Evolutionary conservation across 2,888 invertebrate genomes (phyloP).

Genomic region (Lagria hirta): DNA sequence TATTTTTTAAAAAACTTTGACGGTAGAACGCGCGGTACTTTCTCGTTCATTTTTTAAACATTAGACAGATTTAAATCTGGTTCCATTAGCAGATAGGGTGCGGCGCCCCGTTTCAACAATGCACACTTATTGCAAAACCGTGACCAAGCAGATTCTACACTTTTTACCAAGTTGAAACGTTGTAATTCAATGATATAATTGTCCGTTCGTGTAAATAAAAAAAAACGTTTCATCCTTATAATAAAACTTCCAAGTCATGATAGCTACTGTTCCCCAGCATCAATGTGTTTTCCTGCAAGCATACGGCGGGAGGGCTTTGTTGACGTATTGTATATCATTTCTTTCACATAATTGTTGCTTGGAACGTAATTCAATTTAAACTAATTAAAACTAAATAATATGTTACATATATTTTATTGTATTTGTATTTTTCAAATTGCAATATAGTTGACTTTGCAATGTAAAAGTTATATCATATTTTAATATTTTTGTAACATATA

Average conservation of each 20-base stretch:
- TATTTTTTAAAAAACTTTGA: too few relatives aligned
- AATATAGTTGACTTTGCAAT: too few relatives aligned
- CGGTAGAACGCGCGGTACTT: too few relatives aligned
- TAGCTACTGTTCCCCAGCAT: slow-evolving; percentile 37
- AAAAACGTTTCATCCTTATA: slow-evolving; percentile 38
- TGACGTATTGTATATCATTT: slow-evolving; percentile 26
- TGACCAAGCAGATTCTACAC: slow-evolving; percentile 48
- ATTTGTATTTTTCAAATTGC: too few relatives aligned
- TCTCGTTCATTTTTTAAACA: slow-evolving; percentile 44
- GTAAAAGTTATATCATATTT: too few relatives aligned
- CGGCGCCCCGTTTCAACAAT: slow-evolving; percentile 46
- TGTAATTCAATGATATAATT: slow-evolving; percentile 55
- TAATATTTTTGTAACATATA: too few relatives aligned
- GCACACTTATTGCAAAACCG: slow-evolving; percentile 50
- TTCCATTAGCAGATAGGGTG: slow-evolving; percentile 45
- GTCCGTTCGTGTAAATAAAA: slow-evolving; percentile 51
- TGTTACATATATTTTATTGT: too few relatives aligned
- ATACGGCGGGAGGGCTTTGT: slow-evolving; percentile 26
- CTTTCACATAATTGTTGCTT: slow-evolving; percentile 24
- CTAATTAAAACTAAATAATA: too few relatives aligned
- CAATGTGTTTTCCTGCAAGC: slow-evolving; percentile 19
- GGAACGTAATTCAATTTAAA: too few relatives aligned
- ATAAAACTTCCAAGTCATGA: slow-evolving; percentile 49
- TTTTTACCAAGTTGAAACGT: slow-evolving; percentile 49
- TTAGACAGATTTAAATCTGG: slow-evolving; percentile 40